These are phyloP conservation scores for Blera fallax DNA, from an alignment of 2,888 invertebrate genomes.

Conservation along the genomic window DNA sequence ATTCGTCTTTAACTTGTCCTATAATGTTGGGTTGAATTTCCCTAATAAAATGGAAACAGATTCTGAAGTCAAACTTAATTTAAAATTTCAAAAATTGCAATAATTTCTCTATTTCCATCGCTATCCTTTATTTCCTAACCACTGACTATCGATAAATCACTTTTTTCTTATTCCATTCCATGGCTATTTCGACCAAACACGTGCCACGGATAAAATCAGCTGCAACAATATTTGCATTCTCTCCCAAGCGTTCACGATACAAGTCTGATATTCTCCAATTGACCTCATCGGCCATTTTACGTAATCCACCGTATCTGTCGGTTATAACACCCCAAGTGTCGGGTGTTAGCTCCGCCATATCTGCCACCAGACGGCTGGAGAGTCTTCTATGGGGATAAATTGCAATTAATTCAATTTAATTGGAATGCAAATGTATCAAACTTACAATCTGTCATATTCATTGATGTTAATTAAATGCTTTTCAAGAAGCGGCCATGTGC, in stretches of 20 bases:
- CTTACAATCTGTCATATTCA: constrained; percentile 78
- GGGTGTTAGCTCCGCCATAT: constrained; percentile 88
- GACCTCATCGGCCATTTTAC: constrained; percentile 85
- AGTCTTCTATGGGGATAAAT: constrained; percentile 77
- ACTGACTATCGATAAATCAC: constrained; percentile 50
- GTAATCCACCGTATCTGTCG: constrained; percentile 84
- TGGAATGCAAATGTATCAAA: constrained; percentile 78
- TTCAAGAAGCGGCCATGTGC: constrained; percentile 83
- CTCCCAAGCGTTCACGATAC: constrained; percentile 83
- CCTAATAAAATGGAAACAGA: no score
- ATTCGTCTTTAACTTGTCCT: no score
- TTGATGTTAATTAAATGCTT: constrained; percentile 81
- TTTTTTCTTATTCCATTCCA: constrained; percentile 79
- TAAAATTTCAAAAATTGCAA: no score
- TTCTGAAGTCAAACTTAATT: no score
- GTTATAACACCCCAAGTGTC: constrained; percentile 84
- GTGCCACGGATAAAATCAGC: constrained; percentile 85
- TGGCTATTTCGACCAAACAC: constrained; percentile 83
- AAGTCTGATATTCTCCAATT: constrained; percentile 85
- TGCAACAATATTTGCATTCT: constrained; percentile 84
- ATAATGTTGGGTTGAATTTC: no score
- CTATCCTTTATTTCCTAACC: neutral
- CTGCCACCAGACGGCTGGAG: constrained; percentile 82
- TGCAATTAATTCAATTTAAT: constrained; percentile 75
- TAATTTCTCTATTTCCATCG: neutral